Evolutionary conservation across 2,888 invertebrate species (phyloP).

Genomic region (Acanthoscelides obtectus): DNA sequence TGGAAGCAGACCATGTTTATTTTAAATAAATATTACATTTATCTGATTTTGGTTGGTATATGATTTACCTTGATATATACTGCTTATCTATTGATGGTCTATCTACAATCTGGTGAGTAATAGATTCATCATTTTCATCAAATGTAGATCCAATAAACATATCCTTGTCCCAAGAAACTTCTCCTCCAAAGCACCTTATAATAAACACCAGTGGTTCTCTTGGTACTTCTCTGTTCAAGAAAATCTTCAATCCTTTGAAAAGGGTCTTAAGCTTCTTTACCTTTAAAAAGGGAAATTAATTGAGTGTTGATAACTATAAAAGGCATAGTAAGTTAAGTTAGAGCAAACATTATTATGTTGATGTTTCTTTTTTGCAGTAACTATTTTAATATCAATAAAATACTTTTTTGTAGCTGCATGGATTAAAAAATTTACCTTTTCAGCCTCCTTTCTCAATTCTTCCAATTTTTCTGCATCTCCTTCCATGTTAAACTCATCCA

Average conservation of each 20-base stretch:
- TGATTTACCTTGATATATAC: conserved; percentile 71
- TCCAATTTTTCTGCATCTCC: conserved; percentile 70
- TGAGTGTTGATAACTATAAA: too few relatives aligned
- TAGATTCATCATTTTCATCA: conserved; percentile 82
- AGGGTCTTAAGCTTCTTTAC: conserved; percentile 72
- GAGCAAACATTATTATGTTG: too few relatives aligned
- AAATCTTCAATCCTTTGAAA: conserved; percentile 89
- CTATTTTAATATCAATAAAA: too few relatives aligned
- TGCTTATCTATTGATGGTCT: conserved; percentile 78
- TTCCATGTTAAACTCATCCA: conserved; percentile 65
- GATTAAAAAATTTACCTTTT: conserved; percentile 45
- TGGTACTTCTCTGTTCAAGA: conserved; percentile 92
- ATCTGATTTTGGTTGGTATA: too few relatives aligned
- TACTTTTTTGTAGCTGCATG: too few relatives aligned
- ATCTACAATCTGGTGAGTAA: conserved; percentile 97
- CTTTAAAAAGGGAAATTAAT: conserved; percentile 11
- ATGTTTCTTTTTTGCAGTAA: too few relatives aligned
- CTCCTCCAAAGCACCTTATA: conserved; percentile 88
- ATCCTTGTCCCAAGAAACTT: conserved; percentile 92
- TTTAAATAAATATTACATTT: too few relatives aligned
- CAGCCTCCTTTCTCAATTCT: conserved; percentile 69
- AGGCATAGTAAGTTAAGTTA: too few relatives aligned
- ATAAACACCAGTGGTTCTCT: conserved; percentile 90
- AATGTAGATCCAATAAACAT: conserved; percentile 84
- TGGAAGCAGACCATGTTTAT: too few relatives aligned